Conservation (phyloP, 1,140 invertebrate genomes). For the Leptestheria dahalacensis region DNA sequence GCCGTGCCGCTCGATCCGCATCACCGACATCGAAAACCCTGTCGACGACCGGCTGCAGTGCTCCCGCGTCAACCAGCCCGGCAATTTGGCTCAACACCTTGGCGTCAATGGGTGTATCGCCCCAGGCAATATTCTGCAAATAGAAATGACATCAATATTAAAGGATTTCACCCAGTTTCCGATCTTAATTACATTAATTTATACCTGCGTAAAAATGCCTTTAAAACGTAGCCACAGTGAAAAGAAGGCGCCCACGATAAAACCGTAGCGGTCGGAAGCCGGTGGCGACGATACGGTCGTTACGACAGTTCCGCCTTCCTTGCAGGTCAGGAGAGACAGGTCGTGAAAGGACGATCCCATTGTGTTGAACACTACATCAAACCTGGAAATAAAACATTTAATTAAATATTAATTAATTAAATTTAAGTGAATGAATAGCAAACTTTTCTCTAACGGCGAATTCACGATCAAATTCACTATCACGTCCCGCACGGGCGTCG, state of each 20-base stretch:
- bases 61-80: slow-evolving; percentile 36
- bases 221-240: slow-evolving; percentile 31
- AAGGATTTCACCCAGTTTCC: not conserved
- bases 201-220: slow-evolving; percentile 26
- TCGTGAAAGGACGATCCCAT: slow-evolving; percentile 30
- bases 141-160: no score
- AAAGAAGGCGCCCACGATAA: slow-evolving; percentile 33
- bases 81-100: slow-evolving; percentile 33
- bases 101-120: slow-evolving; percentile 12
- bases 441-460: slow-evolving; percentile 11
- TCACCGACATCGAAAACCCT: slow-evolving; percentile 48
- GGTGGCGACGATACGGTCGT: slow-evolving; percentile 33
- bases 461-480: slow-evolving; percentile 20
- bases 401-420: not conserved
- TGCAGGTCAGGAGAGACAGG: slow-evolving; percentile 31
- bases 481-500: slow-evolving; percentile 15
- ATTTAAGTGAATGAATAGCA: not conserved
- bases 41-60: slow-evolving; percentile 41
- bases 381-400: slow-evolving; percentile 28
- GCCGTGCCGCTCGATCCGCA: slow-evolving; percentile 48
- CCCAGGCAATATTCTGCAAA: not conserved
- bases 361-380: slow-evolving; percentile 40
- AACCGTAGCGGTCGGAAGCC: slow-evolving; percentile 39
- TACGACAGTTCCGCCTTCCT: slow-evolving; percentile 33
- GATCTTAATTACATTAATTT: slow-evolving; percentile 11